Evolutionary conservation across 1,140 invertebrate species (phyloP).

Genomic region (Drosophila insularis): DNA sequence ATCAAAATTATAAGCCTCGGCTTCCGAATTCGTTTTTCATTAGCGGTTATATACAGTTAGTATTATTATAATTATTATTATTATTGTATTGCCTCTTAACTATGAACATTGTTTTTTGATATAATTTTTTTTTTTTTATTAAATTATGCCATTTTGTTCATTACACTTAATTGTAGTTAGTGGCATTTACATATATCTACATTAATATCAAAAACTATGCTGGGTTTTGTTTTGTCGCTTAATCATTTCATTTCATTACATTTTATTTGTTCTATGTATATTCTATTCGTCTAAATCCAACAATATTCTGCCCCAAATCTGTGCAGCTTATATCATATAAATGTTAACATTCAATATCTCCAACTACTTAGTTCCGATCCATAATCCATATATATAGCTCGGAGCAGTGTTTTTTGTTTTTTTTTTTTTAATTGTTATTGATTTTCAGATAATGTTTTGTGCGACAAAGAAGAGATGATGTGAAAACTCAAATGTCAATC

Average conservation of each 20-base stretch:
- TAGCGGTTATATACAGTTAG: constrained; percentile 58
- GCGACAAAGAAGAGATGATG: neutral
- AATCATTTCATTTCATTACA: constrained; percentile 1
- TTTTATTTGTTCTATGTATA: neutral
- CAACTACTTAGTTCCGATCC: constrained; percentile 10
- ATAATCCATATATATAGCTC: constrained; percentile 1
- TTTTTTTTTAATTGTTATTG: neutral
- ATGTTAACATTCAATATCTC: constrained; percentile 73
- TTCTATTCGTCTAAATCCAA: constrained; percentile 49
- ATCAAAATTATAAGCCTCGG: constrained; percentile 70
- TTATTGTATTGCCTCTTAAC: constrained; percentile 62
- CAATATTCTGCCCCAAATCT: constrained; percentile 44
- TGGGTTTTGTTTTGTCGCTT: constrained; percentile 6
- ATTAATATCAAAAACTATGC: constrained; percentile 68
- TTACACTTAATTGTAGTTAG: constrained; percentile 51
- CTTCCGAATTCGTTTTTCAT: constrained; percentile 29
- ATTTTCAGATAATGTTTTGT: constrained; percentile 3
- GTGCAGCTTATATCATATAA: constrained; percentile 54
- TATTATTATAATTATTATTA: constrained; percentile 31
- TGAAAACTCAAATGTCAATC: constrained; percentile 8
- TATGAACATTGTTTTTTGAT: constrained; percentile 72
- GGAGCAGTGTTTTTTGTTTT: neutral
- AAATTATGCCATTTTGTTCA: constrained; percentile 46
- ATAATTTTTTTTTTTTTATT: constrained; percentile 45
- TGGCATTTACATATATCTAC: constrained; percentile 63